A percentile compares a stretch with the other conserved stretches of the same genome.
phyloP scores from a whole-genome alignment of 2,113 vertebrate genomes.

The Etheostoma cragini region DNA sequence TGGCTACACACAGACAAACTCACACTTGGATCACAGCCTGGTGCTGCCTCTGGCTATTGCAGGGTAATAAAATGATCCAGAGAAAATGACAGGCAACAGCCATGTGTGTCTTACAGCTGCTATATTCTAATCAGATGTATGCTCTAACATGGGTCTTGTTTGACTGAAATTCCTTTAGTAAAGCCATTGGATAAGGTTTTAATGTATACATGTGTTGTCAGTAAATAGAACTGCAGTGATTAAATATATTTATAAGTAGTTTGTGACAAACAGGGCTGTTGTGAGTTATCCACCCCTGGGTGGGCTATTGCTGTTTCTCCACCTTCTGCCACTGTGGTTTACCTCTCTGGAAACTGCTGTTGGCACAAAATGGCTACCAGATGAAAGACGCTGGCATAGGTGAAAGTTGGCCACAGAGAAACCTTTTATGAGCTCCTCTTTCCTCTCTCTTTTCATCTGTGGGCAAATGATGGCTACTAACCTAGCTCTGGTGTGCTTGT shows the following conservation, averaged over 20 bases:
- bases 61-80: slow-evolving; percentile 66
- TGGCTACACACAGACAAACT: slow-evolving; percentile 15
- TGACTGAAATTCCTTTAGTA: slow-evolving; percentile 31
- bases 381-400: slow-evolving; percentile 56
- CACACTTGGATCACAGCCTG: slow-evolving; percentile 51
- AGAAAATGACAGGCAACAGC: slow-evolving; percentile 64
- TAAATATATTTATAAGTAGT: slow-evolving; percentile 54
- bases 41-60: slow-evolving; percentile 58
- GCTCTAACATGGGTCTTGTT: slow-evolving; percentile 49
- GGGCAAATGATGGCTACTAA: no score
- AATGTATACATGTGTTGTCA: slow-evolving; percentile 30
- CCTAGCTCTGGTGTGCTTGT: no score
- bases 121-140: slow-evolving; percentile 58
- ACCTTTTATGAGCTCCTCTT: background rate
- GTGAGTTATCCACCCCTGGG: slow-evolving; percentile 76
- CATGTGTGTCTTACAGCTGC: slow-evolving; percentile 66
- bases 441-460: no score
- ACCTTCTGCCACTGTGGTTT: slow-evolving; percentile 81
- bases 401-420: slow-evolving; percentile 56
- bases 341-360: slow-evolving; percentile 78
- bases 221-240: slow-evolving; percentile 33
- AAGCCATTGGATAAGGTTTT: background rate
- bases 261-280: slow-evolving; percentile 65
- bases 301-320: slow-evolving; percentile 74
- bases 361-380: slow-evolving; percentile 78